Base-by-base conservation (phyloP, 2,113 vertebrate genomes). In the Mastomys coucha region DNA sequence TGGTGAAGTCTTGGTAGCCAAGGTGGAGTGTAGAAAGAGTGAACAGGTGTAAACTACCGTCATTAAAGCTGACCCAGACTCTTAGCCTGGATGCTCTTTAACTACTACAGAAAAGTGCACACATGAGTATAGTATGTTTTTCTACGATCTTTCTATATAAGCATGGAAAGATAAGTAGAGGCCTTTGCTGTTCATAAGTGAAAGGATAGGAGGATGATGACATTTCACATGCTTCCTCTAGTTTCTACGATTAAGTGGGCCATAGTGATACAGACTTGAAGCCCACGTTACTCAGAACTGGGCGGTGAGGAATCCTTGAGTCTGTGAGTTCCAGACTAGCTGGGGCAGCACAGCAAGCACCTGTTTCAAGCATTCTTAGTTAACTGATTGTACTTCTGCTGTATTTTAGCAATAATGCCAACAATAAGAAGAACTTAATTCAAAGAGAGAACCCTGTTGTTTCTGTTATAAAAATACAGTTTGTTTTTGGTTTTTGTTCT, bases 401-500 rank as follows among this genome's bases (percentile, higher is more conserved):
- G 1, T 88, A 69, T 84, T 93, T 93, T 78, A 93, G 53, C 78
- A 69, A 70, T n/a, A 17, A 36, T 88, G 7, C 60, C 76, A 39
- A 70, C 42, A 17, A 22, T 78, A 9, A 56, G 75, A 95, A 91
- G 84, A 95, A 91, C 73, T 1, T 75, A 14, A n/a, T 42, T 19
- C 95, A 58, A 26, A 58, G 28, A 56, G 91, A 60, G 63, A 8
- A n/a, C 12, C 0, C 4, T 96, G 90, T 88, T 72, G 60, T 13
- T 87, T 97, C 63, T 94, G 22, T 93, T 91, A 77, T 77, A 73
- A 93, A 63, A 67, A 93, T 73, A 33, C 45, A 49, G 16, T 51
- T 65, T 31, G 58, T 17, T 31, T 58, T 45, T 65, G 24, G 1
- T 5, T 33, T 45, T 49, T 33, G 7, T 65, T 24, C 4, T 67